These are phyloP conservation scores for Danaus chrysippus DNA, from an alignment of 2,888 invertebrate genomes.

Conservation along the genomic window DNA sequence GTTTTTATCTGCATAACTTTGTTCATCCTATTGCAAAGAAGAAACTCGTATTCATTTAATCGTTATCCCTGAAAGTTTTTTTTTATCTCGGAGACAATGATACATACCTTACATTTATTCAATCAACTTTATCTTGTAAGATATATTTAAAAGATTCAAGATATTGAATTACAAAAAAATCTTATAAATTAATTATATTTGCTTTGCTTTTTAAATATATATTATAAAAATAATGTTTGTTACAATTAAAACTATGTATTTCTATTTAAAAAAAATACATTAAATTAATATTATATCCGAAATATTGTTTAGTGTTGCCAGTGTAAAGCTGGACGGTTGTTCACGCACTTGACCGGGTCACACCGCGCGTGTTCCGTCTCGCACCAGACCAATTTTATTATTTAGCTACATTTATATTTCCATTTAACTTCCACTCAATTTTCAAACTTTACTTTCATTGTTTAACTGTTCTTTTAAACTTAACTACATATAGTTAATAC, in stretches of 20 bases:
- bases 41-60: conserved; percentile 44
- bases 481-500: no score
- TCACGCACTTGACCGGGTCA: conserved; percentile 7
- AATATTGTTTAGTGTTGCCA: neutral
- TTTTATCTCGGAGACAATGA: conserved; percentile 32
- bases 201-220: no score
- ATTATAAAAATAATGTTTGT: no score
- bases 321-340: neutral
- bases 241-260: neutral
- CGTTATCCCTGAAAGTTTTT: conserved; percentile 43
- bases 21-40: conserved; percentile 37
- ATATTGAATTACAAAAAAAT: neutral
- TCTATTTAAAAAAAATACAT: neutral
- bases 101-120: conserved; percentile 11
- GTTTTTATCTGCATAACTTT: conserved; percentile 43
- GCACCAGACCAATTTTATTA: conserved; percentile 5
- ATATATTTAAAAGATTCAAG: neutral
- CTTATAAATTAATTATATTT: no score
- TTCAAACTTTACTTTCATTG: conserved; percentile 1
- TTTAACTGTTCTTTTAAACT: neutral
- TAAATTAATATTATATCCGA: neutral
- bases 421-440: conserved; percentile 6
- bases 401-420: conserved; percentile 1
- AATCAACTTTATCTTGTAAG: neutral
- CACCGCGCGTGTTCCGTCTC: neutral